These are phyloP conservation scores for Meteorus cinctellus DNA, from an alignment of 2,888 invertebrate species.

Conservation along the genomic window DNA sequence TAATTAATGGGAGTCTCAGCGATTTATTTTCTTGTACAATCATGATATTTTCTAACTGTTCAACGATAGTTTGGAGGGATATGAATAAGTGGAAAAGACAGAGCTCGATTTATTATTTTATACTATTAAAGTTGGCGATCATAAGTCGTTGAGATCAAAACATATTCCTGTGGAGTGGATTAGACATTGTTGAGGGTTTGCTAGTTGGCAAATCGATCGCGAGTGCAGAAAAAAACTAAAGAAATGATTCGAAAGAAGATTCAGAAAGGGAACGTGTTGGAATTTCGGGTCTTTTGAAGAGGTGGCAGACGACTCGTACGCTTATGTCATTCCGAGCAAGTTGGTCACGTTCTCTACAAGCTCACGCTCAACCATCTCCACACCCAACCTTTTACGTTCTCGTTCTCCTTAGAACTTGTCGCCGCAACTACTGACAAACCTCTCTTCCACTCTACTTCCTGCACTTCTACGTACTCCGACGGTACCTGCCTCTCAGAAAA, in stretches of 20 bases:
- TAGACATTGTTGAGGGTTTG: conserved; percentile 2
- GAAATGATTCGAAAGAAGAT: conserved; percentile 43
- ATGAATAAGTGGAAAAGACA: not conserved
- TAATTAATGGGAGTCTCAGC: conserved; percentile 32
- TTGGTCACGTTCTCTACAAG: conserved; percentile 59
- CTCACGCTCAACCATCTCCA: not conserved
- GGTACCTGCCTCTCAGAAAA: conserved; percentile 38
- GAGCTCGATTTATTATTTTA: not conserved
- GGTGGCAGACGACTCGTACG: conserved; percentile 48
- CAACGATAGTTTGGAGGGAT: not conserved
- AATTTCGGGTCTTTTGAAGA: conserved; percentile 47
- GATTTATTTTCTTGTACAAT: not conserved
- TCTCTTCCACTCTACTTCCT: conserved; percentile 46
- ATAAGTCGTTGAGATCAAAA: not conserved
- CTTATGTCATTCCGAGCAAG: conserved; percentile 62
- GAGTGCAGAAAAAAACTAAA: not conserved
- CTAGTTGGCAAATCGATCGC: not conserved
- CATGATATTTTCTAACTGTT: not conserved
- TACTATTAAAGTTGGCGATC: too few species aligned
- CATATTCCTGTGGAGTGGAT: conserved; percentile 23
- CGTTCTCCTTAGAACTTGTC: conserved; percentile 55
- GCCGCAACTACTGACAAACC: conserved; percentile 58
- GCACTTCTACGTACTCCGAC: conserved; percentile 20
- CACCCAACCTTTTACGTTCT: conserved; percentile 17
- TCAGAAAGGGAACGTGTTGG: conserved; percentile 42